Base-by-base conservation (phyloP, 2,888 invertebrate genomes). In the Peribatodes rhomboidaria region DNA sequence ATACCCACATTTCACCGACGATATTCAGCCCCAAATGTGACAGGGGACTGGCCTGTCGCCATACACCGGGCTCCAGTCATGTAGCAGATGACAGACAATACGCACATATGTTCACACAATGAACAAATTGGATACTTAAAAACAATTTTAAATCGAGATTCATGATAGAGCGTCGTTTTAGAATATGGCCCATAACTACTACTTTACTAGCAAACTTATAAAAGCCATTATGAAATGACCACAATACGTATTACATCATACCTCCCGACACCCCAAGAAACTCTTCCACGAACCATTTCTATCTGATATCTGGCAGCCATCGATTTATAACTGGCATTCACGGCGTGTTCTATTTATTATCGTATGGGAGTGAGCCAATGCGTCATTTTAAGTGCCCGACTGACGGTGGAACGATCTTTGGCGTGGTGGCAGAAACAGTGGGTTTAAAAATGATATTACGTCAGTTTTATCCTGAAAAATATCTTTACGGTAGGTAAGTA, bases 361-460 rank as follows among this genome's bases (percentile, higher is more conserved):
- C 47, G 42, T 49, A 49, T 52, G 20, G 49, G 44, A 63, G 46
- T 50, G 47, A 57, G 37, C 53, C 60, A 35, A 61, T 63, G 63
- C 63, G 67, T 67, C 67, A 67, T 63, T 61, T 52, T 64, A 63
- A 67, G 67, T 67, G 63, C 41, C 54, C 49, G n/a, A n/a, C n/a
- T n/a, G 54, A 37, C 13, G 35, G 20, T 55, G 50, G 46, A 50
- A 44, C 44, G 56, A 39, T 52, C 62, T 62, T 31, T 31, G 18
- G 33, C n/a, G 55, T 14, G 49, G 41, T 33, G 11, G 57, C 46
- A 46, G 31, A 9, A 20, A 46, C 16, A 16, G 41, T 41, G 16
- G 16, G 1, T 49, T 49, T 16, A n/a, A 13, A 39, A 49, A 49
- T 47, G 10, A 13, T 10, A 16, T 33, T 31, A 33, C 16, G 10